Percentiles rank a stretch among this genome's conserved stretches.
Evolutionary conservation across 2,888 invertebrate species (phyloP).

Genomic region (Leptinotarsa rubiginosa): DNA sequence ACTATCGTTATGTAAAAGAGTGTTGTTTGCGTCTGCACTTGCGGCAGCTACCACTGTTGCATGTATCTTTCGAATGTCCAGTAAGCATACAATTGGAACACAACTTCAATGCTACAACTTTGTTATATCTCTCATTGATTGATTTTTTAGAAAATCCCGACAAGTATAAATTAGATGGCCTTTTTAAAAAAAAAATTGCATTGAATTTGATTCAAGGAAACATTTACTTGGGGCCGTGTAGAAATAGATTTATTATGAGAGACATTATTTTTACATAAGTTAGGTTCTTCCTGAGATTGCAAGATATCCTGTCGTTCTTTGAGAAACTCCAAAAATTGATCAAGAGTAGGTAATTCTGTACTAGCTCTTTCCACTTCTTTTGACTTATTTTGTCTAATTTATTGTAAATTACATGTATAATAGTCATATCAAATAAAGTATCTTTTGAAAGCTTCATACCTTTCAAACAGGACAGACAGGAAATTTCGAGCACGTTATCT

Average conservation of each 20-base stretch:
- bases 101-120: slow-evolving; percentile 15
- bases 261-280: slow-evolving; percentile 7
- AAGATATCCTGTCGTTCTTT: slow-evolving; percentile 31
- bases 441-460: slow-evolving; percentile 28
- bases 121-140: neutral
- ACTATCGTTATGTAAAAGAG: neutral
- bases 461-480: slow-evolving; percentile 22
- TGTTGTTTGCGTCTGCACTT: neutral
- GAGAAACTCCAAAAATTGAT: slow-evolving; percentile 33
- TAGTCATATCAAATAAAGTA: slow-evolving; percentile 21
- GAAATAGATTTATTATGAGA: neutral
- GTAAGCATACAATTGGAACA: slow-evolving; percentile 28
- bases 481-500: too few species aligned
- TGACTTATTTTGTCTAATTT: slow-evolving; percentile 33
- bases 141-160: slow-evolving; percentile 23
- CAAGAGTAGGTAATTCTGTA: slow-evolving; percentile 28
- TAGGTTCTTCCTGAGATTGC: slow-evolving; percentile 22
- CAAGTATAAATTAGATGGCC: slow-evolving; percentile 27
- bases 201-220: neutral
- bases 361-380: slow-evolving; percentile 30
- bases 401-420: slow-evolving; percentile 32
- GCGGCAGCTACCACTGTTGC: slow-evolving; percentile 12
- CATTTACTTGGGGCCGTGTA: neutral
- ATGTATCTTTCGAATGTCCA: slow-evolving; percentile 25
- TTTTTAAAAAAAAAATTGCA: slow-evolving; percentile 22